Evolutionary conservation across 2,888 invertebrate genomes (phyloP).

Genomic region (Adelphocoris suturalis): DNA sequence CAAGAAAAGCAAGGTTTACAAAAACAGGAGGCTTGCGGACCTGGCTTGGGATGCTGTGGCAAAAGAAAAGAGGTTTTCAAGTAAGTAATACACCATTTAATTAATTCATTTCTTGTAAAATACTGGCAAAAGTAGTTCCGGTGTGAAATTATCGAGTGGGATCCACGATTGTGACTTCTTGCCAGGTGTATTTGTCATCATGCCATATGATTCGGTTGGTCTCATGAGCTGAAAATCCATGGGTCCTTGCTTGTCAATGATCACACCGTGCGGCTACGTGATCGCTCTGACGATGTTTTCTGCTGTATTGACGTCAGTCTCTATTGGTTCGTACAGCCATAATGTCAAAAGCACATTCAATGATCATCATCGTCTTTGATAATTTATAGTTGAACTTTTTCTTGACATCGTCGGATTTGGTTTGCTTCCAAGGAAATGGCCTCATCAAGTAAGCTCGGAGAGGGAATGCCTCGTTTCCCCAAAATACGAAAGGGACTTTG

Average conservation of each 20-base stretch:
- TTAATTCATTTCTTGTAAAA: background rate
- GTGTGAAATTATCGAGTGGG: background rate
- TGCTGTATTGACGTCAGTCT: background rate
- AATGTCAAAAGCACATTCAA: conserved; percentile 1
- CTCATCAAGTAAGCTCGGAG: conserved; percentile 19
- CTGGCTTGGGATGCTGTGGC: background rate
- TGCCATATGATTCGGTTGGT: background rate
- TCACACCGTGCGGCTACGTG: background rate
- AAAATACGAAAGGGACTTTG: conserved; percentile 37
- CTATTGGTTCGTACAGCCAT: background rate
- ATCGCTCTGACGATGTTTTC: background rate
- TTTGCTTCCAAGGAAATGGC: conserved; percentile 36
- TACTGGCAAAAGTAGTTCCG: background rate
- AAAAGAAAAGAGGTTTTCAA: background rate
- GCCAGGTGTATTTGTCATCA: background rate
- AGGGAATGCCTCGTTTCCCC: conserved; percentile 49
- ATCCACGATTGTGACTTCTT: background rate
- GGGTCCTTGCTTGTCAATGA: background rate
- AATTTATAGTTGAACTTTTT: background rate
- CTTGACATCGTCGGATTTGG: background rate
- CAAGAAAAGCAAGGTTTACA: background rate
- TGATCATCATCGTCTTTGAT: background rate
- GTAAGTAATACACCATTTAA: background rate
- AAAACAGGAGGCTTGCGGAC: background rate
- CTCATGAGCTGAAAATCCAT: background rate